Percentiles rank a stretch among this genome's conserved stretches.
phyloP scores from a whole-genome alignment of 2,888 invertebrate genomes.

The Pristionchus entomophagus region DNA sequence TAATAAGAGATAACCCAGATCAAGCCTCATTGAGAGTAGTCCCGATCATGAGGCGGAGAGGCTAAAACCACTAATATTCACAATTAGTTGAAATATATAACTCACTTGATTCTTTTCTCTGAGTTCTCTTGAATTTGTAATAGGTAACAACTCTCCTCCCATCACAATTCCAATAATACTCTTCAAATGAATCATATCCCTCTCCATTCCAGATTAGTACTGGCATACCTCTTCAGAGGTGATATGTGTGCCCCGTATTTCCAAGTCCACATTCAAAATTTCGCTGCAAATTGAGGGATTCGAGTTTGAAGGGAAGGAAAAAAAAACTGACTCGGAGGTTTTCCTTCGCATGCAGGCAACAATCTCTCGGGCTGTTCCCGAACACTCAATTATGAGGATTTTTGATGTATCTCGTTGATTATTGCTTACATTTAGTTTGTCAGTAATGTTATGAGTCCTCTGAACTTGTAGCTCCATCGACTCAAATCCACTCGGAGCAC shows the following conservation, averaged over 20 bases:
- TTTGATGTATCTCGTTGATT: background rate
- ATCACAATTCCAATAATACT: background rate
- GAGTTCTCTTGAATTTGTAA: background rate
- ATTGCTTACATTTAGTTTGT: background rate
- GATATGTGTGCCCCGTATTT: background rate
- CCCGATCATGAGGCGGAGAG: background rate
- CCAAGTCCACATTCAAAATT: background rate
- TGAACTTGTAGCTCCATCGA: background rate
- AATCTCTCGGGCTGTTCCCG: background rate
- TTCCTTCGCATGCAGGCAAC: conserved; percentile 4
- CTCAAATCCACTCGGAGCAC: background rate
- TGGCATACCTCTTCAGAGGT: background rate
- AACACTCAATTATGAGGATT: background rate
- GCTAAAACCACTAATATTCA: background rate
- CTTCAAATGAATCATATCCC: background rate
- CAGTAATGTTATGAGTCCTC: background rate
- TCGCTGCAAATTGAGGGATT: background rate
- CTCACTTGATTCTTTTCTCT: background rate
- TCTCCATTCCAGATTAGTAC: background rate
- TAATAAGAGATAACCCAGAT: too few relatives aligned
- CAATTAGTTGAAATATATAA: background rate
- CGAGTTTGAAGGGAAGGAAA: background rate
- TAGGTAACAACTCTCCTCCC: conserved; percentile 9
- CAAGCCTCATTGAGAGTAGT: background rate
- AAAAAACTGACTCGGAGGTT: background rate